These are phyloP conservation scores for Rhingia campestris DNA, from an alignment of 2,888 invertebrate genomes.

Conservation along the genomic window DNA sequence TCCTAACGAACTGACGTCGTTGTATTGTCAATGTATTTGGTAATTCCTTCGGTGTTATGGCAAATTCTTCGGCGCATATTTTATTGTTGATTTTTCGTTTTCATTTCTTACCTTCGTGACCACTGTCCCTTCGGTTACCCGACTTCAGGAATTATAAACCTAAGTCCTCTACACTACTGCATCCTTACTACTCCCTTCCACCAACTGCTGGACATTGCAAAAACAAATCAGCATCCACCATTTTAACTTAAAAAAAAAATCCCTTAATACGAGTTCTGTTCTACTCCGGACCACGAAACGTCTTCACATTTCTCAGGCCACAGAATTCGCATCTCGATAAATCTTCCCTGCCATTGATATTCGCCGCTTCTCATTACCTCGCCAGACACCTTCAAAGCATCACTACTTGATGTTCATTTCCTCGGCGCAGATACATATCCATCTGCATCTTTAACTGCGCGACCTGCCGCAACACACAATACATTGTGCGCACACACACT, in stretches of 20 bases:
- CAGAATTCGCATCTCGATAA: conserved; percentile 3
- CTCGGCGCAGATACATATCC: conserved; percentile 14
- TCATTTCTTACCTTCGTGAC: too few species aligned
- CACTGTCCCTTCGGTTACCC: too few species aligned
- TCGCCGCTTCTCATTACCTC: conserved; percentile 40
- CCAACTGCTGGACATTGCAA: too few species aligned
- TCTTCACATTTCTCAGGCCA: not conserved
- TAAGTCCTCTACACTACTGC: too few species aligned
- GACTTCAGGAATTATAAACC: too few species aligned
- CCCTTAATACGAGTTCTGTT: not conserved
- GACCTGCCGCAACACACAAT: conserved; percentile 56
- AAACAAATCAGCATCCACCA: not conserved
- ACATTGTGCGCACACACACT: conserved; percentile 22
- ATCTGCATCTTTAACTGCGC: conserved; percentile 18
- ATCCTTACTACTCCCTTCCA: too few species aligned
- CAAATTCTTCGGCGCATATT: too few species aligned
- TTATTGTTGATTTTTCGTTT: too few species aligned
- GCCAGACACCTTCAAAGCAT: conserved; percentile 46
- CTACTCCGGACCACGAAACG: not conserved
- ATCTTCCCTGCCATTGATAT: conserved; percentile 27
- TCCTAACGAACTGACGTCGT: too few species aligned
- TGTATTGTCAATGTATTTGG: too few species aligned
- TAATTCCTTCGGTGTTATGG: too few species aligned
- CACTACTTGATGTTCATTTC: not conserved
- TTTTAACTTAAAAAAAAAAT: not conserved